These are phyloP conservation scores for Cyprinodon variegatus DNA, from an alignment of 2,113 vertebrate genomes.

Conservation along the genomic window DNA sequence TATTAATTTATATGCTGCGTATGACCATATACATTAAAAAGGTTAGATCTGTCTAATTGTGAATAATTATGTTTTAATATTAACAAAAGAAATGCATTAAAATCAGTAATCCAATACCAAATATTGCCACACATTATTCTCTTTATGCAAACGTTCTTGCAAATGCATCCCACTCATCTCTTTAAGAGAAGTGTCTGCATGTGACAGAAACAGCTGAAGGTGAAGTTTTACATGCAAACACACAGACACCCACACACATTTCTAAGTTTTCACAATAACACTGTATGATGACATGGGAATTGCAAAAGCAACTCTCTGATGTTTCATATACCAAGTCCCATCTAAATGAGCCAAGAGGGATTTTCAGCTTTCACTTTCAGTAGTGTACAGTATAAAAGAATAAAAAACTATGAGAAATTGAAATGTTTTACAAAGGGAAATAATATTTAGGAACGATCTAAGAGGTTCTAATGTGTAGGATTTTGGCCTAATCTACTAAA, in stretches of 20 bases:
- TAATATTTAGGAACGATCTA: too few relatives aligned
- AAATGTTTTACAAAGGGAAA: too few relatives aligned
- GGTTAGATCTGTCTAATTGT: neutral
- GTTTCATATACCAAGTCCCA: conserved; percentile 12
- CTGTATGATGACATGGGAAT: conserved; percentile 17
- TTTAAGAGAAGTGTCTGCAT: conserved; percentile 26
- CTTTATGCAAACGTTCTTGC: neutral
- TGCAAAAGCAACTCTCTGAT: conserved; percentile 29
- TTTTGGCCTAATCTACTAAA: too few relatives aligned
- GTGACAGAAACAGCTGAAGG: conserved; percentile 57
- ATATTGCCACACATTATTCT: neutral
- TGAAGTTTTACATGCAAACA: conserved; percentile 19
- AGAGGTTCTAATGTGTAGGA: too few relatives aligned
- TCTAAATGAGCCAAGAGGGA: conserved; percentile 42
- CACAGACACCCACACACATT: conserved; percentile 3
- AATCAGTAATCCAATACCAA: neutral
- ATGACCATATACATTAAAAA: neutral
- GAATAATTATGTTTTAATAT: neutral
- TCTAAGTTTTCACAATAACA: neutral
- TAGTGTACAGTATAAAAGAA: too few relatives aligned
- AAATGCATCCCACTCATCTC: neutral
- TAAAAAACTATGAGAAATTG: too few relatives aligned
- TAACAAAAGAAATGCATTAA: neutral
- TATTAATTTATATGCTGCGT: neutral
- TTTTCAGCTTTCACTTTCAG: neutral